Evolutionary conservation across 2,797 vertebrate species (phyloP).

Genomic region (Mormyrus hasselquistii): DNA sequence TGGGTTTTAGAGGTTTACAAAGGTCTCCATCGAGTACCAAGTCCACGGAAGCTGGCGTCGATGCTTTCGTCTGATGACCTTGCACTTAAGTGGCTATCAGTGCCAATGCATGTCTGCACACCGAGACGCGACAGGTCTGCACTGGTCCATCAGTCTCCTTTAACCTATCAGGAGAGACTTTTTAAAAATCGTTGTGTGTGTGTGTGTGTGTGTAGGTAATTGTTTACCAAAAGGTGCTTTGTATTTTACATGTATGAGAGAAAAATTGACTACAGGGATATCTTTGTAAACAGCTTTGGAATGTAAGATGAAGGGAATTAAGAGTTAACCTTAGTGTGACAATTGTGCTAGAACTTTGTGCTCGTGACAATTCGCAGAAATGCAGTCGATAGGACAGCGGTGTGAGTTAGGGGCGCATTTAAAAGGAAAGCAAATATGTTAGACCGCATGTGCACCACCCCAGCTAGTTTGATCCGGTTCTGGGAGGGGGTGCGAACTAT

Average conservation of each 20-base stretch:
- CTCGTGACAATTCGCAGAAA: neutral
- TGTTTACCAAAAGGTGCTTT: neutral
- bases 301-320: neutral
- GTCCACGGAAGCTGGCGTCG: neutral
- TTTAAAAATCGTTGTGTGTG: neutral
- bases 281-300: neutral
- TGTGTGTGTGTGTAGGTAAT: neutral
- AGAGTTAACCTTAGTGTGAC: neutral
- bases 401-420: neutral
- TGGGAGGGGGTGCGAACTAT: neutral
- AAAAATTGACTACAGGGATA: neutral
- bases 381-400: neutral
- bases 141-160: neutral
- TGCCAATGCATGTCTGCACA: neutral
- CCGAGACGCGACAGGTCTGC: neutral
- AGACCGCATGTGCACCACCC: neutral
- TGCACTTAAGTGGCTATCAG: neutral
- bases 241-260: neutral
- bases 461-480: neutral
- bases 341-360: neutral
- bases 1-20: neutral
- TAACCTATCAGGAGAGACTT: neutral
- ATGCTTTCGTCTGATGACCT: neutral
- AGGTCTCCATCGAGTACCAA: neutral
- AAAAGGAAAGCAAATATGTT: neutral